Percentiles rank a stretch among this genome's conserved stretches.
phyloP scores from a whole-genome alignment of 2,113 vertebrate species.

The Chunga burmeisteri region DNA sequence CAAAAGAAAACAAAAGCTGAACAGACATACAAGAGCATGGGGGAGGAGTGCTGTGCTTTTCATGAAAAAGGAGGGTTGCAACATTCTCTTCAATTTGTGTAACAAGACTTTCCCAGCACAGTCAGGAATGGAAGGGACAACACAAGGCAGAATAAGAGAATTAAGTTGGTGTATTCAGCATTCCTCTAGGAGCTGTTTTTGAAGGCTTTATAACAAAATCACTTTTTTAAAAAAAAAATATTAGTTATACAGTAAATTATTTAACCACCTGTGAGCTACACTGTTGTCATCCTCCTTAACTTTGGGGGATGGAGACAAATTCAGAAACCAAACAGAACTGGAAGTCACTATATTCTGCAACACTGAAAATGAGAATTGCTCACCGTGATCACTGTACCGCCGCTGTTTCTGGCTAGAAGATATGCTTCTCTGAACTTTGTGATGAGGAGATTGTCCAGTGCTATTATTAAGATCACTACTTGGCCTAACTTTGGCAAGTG shows the following conservation, averaged over 20 bases:
- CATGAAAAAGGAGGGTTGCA: background rate
- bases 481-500: constrained; percentile 90
- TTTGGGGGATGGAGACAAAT: background rate
- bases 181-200: background rate
- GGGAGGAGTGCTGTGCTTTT: background rate
- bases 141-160: background rate
- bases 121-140: background rate
- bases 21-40: background rate
- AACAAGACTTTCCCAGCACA: background rate
- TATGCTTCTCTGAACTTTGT: constrained; percentile 91
- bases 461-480: constrained; percentile 93
- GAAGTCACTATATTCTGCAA: background rate
- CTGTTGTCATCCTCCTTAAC: background rate
- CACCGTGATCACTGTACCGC: constrained; percentile 97
- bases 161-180: background rate
- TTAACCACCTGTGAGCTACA: background rate
- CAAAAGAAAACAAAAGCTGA: constrained; percentile 53
- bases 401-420: constrained; percentile 95
- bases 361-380: constrained; percentile 34
- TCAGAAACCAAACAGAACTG: background rate
- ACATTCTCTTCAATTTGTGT: constrained; percentile 15
- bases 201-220: background rate
- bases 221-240: background rate
- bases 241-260: background rate
- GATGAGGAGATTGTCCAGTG: constrained; percentile 91